phyloP scores from a whole-genome alignment of 2,888 invertebrate species.

The Hemaris fuciformis region DNA sequence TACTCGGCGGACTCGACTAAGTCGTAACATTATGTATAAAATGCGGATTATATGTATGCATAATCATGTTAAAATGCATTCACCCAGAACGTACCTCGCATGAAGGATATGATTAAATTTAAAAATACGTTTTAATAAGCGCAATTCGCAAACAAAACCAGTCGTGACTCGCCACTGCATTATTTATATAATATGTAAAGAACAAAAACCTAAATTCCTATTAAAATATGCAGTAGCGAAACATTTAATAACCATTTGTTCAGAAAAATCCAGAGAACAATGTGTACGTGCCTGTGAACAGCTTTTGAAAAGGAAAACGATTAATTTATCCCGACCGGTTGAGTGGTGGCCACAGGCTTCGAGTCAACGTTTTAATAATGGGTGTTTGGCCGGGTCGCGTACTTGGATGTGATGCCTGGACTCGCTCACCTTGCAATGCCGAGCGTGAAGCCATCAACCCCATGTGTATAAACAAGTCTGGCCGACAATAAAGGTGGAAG shows the following conservation, averaged over 20 bases:
- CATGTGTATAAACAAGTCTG: constrained; percentile 14
- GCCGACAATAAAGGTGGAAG: not conserved
- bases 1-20: no score
- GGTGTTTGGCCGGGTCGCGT: constrained; percentile 30
- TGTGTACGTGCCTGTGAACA: not conserved
- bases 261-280: not conserved
- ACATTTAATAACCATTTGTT: not conserved
- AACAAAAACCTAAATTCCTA: no score
- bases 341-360: constrained; percentile 26
- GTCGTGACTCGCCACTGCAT: not conserved
- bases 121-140: not conserved
- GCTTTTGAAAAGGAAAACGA: not conserved
- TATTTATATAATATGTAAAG: not conserved
- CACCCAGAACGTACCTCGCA: not conserved
- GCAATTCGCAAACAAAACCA: not conserved
- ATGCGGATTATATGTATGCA: constrained; percentile 13
- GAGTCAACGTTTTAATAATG: constrained; percentile 38
- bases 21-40: not conserved
- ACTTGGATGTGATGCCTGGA: constrained; percentile 32
- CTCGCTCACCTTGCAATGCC: constrained; percentile 76
- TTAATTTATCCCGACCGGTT: not conserved
- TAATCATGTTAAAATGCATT: constrained; percentile 9
- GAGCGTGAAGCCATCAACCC: constrained; percentile 41
- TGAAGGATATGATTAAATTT: not conserved
- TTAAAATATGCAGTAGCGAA: not conserved